These are phyloP conservation scores for Luperina nickerlii DNA, from an alignment of 2,888 invertebrate species.

Conservation along the genomic window DNA sequence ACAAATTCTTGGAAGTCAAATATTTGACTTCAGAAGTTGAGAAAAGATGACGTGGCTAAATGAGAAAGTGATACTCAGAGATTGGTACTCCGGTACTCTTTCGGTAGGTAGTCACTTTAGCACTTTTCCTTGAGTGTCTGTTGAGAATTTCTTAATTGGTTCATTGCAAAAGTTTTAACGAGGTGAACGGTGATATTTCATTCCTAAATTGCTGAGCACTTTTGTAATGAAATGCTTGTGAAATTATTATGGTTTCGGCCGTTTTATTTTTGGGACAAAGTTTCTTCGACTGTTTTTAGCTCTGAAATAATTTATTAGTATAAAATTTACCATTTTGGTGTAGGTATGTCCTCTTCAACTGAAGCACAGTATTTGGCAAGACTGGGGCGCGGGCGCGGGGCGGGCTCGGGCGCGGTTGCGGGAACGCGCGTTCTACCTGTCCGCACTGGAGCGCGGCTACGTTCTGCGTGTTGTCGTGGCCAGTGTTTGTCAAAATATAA, in stretches of 20 bases:
- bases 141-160: constrained; percentile 66
- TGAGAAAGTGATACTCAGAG: constrained; percentile 41
- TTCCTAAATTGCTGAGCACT: constrained; percentile 40
- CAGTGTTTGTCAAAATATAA: too few relatives aligned
- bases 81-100: constrained; percentile 40
- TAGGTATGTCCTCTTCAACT: background rate
- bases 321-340: background rate
- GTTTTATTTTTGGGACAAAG: background rate
- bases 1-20: constrained; percentile 34
- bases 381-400: too few relatives aligned
- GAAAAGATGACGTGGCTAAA: constrained; percentile 31
- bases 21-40: constrained; percentile 25
- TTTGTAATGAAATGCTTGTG: constrained; percentile 30
- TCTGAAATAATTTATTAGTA: background rate
- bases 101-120: constrained; percentile 29
- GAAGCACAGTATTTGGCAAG: background rate
- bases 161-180: constrained; percentile 66
- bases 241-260: background rate
- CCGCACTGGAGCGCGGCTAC: too few relatives aligned
- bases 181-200: constrained; percentile 61
- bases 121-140: constrained; percentile 58
- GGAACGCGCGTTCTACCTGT: too few relatives aligned
- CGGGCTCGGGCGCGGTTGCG: too few relatives aligned
- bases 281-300: background rate
- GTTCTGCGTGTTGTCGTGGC: too few relatives aligned